These are phyloP conservation scores for Oryzias dopingdopingensis DNA, from an alignment of 2,797 vertebrate genomes.

Conservation along the genomic window DNA sequence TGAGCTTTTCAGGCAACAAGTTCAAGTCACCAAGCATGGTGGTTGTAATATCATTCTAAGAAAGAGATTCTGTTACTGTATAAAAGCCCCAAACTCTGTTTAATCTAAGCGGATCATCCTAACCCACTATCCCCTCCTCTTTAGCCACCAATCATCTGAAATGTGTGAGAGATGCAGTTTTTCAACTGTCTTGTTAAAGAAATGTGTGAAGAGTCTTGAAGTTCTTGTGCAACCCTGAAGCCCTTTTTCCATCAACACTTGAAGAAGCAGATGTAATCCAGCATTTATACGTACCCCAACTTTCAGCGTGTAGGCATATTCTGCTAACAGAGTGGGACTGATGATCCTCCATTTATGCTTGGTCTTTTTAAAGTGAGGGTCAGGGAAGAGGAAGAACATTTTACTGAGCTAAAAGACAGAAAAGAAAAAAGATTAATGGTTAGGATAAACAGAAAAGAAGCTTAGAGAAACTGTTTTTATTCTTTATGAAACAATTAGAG, in stretches of 20 bases:
- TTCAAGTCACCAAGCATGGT: neutral
- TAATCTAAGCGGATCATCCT: no score
- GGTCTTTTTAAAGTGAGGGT: conserved; percentile 94
- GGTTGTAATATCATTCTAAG: neutral
- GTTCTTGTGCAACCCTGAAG: no score
- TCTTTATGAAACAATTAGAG: no score
- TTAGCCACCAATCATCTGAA: neutral
- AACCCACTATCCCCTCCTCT: no score
- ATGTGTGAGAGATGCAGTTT: neutral
- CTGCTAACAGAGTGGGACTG: conserved; percentile 86
- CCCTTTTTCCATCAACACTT: no score
- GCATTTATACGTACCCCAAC: conserved; percentile 76
- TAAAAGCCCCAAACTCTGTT: no score
- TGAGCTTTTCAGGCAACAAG: no score
- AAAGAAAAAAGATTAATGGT: neutral
- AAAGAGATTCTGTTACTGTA: neutral
- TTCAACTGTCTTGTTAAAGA: no score
- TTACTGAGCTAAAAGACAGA: conserved; percentile 82
- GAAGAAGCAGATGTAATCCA: neutral
- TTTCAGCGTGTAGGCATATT: conserved; percentile 88
- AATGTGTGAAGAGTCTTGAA: no score
- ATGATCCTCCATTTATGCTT: conserved; percentile 97
- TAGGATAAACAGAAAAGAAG: neutral
- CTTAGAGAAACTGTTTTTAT: no score
- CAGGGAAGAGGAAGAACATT: conserved; percentile 96